A percentile compares a stretch with the other conserved stretches of the same genome.
These are phyloP conservation scores for Monopterus albus DNA, from an alignment of 2,113 vertebrate species.

Conservation along the genomic window DNA sequence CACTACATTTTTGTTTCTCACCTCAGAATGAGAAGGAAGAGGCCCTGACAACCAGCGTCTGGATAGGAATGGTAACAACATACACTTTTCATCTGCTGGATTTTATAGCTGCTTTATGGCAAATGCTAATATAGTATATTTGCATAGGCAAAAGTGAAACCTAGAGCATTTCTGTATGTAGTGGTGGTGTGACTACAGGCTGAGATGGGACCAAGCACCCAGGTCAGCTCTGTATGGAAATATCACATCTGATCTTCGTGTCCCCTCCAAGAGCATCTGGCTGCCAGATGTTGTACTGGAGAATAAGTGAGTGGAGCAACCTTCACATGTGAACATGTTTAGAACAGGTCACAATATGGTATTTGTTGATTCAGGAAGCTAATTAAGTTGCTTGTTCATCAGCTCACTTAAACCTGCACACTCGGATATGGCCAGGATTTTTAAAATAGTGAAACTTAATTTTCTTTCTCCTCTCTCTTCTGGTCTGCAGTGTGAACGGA, in stretches of 20 bases:
- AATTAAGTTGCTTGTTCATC: not conserved
- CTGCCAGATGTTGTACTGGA: slow-evolving; percentile 91
- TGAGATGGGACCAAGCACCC: slow-evolving; percentile 85
- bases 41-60: slow-evolving; percentile 92
- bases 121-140: not conserved
- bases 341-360: not conserved
- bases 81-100: not conserved
- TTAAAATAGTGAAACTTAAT: not conserved
- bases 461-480: not conserved
- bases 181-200: slow-evolving; percentile 93
- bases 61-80: slow-evolving; percentile 93
- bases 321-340: not conserved
- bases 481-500: slow-evolving; percentile 86
- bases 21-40: slow-evolving; percentile 93
- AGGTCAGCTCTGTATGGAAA: slow-evolving; percentile 80
- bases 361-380: not conserved
- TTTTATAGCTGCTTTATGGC: not conserved
- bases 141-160: not conserved
- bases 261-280: slow-evolving; percentile 94
- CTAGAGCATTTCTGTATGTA: slow-evolving; percentile 62
- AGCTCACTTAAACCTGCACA: too few relatives aligned
- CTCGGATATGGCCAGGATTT: not conserved
- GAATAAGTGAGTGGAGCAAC: slow-evolving; percentile 88
- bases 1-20: slow-evolving; percentile 21
- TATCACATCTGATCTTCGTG: slow-evolving; percentile 82